Base-by-base conservation (phyloP, 2,888 invertebrate species). In the Cephus spinipes region DNA sequence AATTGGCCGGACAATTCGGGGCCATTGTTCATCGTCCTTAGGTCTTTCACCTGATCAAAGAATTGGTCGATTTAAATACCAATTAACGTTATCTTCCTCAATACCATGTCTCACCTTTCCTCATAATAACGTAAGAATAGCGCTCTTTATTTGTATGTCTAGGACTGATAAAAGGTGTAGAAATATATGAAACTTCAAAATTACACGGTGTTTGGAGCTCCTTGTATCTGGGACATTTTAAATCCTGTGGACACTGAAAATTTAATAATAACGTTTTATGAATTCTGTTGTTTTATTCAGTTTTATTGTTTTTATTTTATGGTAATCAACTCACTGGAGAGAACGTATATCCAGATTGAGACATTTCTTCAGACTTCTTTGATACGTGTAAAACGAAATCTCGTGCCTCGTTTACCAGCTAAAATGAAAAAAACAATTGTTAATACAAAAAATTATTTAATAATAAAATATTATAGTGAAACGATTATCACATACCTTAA, bases 51-150 rank as follows among this genome's bases (percentile, higher is more conserved):
- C 94, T 93, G 79, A 40, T 55, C 9, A 55, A 55, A 55, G 23
- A 55, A 55, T 55, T 6, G 6, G 23, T 0, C 15, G 6, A 55
- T 23, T 55, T 55, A 23, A 69, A 69, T 35, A 23, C 35, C 34
- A 74, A 73, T 32, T 4, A 12, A 36, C 35, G 74, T 55, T 68
- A 69, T 77, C 71, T 32, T 31, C 32, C 68, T 36, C 32, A 75
- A 73, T 75, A 75, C 15, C 34, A 75, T 33, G 76, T 73, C 33
- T 55, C 87, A 93, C 97, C 96, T 94, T 97, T 97, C 90, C 94
- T 96, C 35, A 98, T 90, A 74, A 98, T 94, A 0, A 97, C 93
- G 90, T 97, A 98, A 0, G 95, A 95, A 90, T 95, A 98, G 34
- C 93, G 88, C 84, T 96, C 95, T 0, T 91, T 93, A 76, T 88